These are phyloP conservation scores for Rhopalosiphum padi DNA, from an alignment of 1,140 invertebrate species.

Conservation along the genomic window DNA sequence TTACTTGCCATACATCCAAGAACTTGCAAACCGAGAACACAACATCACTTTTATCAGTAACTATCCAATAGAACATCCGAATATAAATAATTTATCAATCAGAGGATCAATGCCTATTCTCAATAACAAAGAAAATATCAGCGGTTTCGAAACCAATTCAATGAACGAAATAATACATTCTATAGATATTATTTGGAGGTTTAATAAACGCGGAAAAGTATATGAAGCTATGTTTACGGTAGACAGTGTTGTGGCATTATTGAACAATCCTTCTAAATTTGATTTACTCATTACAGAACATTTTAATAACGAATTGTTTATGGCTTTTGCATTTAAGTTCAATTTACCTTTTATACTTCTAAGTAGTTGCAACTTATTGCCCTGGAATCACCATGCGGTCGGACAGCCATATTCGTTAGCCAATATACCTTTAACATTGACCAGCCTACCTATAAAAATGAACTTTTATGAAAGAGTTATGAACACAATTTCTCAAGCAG, in stretches of 20 bases:
- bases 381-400: conserved; percentile 67
- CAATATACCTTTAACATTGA: conserved; percentile 55
- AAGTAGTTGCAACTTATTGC: conserved; percentile 68
- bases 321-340: conserved; percentile 62
- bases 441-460: conserved; percentile 20
- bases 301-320: conserved; percentile 60
- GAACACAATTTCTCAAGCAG: conserved; percentile 57
- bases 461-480: conserved; percentile 55
- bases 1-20: conserved; percentile 62
- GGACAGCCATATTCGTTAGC: conserved; percentile 58
- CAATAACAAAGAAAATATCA: not conserved
- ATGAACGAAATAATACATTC: not conserved
- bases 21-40: conserved; percentile 62
- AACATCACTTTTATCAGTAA: conserved; percentile 61
- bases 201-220: not conserved
- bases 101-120: not conserved
- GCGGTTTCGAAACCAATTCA: not conserved
- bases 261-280: conserved; percentile 55
- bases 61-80: not conserved
- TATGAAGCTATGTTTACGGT: not conserved
- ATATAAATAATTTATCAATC: conserved; percentile 34
- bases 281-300: conserved; percentile 62
- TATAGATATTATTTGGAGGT: not conserved
- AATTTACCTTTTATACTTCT: conserved; percentile 68
- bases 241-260: not conserved